Base-by-base conservation (phyloP, 2,797 vertebrate genomes). In the Sebastes hubbsi region DNA sequence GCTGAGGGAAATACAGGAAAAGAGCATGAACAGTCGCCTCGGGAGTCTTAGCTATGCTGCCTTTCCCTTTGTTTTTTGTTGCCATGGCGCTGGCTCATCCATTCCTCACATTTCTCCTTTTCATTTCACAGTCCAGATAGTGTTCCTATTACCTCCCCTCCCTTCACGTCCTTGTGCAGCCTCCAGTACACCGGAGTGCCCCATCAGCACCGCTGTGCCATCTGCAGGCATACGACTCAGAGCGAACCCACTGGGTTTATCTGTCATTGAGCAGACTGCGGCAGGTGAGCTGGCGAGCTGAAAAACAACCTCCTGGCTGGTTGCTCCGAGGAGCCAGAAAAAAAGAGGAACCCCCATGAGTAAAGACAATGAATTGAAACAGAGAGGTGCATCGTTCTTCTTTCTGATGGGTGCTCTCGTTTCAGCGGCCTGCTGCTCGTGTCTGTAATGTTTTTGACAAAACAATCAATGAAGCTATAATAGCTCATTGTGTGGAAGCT, bases 1-100 rank as follows among this genome's bases (percentile, higher is more conserved):
- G 86, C 92, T 88, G 88, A 91, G 86, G 70, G 74, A 82, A 89
- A 85, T 82, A 62, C 82, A 84, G 72, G 69, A 80, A 89, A 87
- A 88, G 66, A 88, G 77, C 83, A 84, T 54, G 77, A 87, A 80
- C 80, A 80, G 78, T 80, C 13, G 62, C 86, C 81, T 59, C 65
- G 62, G 89, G 91, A 92, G 81, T 81, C 83, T 84, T 34, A 73
- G 78, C 83, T 42, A 72, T 25, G 64, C 72, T 75, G 62, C 72
- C 86, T 72, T 20, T 68, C 70, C 61, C 82, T 89, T 91, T 91
- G 79, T 18, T 93, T 91, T 91, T 86, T 64, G 90, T 93, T 93
- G 88, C 91, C 88, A 94, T 94, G 92, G 91, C 30, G 27, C 80
- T 79, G 73, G 78, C 69, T 90, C 77, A 83, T 83, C 80, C 81